Conservation (phyloP, 2,888 invertebrate species). For the Pilophorus perplexus region DNA sequence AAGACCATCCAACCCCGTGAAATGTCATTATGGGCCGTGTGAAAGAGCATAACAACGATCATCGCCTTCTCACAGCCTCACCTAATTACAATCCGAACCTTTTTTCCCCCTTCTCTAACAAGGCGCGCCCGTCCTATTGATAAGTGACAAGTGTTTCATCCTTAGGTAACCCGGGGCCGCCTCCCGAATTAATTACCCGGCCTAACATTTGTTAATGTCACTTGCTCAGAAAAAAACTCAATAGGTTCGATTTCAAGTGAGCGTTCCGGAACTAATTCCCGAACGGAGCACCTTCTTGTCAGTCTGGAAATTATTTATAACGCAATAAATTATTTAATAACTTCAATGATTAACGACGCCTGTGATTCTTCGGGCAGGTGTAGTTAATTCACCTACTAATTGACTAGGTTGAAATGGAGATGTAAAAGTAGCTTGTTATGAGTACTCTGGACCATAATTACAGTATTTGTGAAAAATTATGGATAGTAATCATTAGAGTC, state of each 20-base stretch:
- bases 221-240: slow-evolving; percentile 27
- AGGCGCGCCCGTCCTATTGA: slow-evolving; percentile 20
- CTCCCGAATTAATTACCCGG: slow-evolving; percentile 28
- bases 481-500: too few species aligned
- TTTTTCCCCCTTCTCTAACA: not conserved
- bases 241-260: slow-evolving; percentile 17
- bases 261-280: slow-evolving; percentile 24
- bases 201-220: slow-evolving; percentile 35
- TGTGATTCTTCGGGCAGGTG: slow-evolving; percentile 14
- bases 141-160: slow-evolving; percentile 37
- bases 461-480: too few species aligned
- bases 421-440: slow-evolving; percentile 5
- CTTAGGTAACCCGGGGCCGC: not conserved
- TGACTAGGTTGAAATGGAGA: slow-evolving; percentile 12
- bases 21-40: not conserved
- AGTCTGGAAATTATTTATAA: slow-evolving; percentile 18
- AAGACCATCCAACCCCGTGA: not conserved
- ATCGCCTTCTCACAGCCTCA: not conserved
- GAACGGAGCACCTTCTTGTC: slow-evolving; percentile 10
- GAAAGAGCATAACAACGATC: not conserved
- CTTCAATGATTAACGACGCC: slow-evolving; percentile 2
- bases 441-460: too few species aligned
- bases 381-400: slow-evolving; percentile 11
- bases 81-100: not conserved
- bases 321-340: slow-evolving; percentile 29